phyloP scores from a whole-genome alignment of 1,140 invertebrate genomes.

The Mycetomoellerius zeteki region DNA sequence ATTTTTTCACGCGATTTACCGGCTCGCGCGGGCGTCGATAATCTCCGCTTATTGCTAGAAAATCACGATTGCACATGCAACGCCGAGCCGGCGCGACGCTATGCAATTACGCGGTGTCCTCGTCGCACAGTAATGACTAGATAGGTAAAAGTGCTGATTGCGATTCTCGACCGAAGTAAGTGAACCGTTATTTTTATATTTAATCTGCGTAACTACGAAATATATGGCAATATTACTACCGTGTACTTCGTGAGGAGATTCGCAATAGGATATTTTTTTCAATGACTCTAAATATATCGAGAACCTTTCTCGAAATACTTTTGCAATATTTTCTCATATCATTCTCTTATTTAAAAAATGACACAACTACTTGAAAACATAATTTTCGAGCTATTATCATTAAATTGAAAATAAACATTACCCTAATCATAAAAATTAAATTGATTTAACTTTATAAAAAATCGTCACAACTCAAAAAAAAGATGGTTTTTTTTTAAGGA shows the following conservation, averaged over 20 bases:
- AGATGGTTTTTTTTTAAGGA: no score
- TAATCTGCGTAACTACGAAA: background rate
- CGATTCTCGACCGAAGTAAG: background rate
- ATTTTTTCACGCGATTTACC: constrained; percentile 16
- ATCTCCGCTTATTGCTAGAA: constrained; percentile 60
- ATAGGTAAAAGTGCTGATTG: background rate
- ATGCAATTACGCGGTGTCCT: background rate
- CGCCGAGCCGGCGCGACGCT: background rate
- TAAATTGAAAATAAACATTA: no score
- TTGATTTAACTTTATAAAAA: no score
- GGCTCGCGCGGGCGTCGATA: constrained; percentile 34
- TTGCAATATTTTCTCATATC: background rate
- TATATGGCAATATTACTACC: no score
- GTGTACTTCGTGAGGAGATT: background rate
- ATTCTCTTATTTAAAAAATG: no score
- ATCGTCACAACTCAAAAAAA: no score
- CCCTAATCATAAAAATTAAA: no score
- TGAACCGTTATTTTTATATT: background rate
- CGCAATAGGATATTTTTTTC: background rate
- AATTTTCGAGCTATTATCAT: no score
- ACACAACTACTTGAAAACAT: no score
- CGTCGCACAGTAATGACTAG: background rate
- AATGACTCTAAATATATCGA: background rate
- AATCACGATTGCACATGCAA: constrained; percentile 52
- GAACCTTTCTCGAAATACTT: background rate